These are phyloP conservation scores for Unio pictorum DNA, from an alignment of 2,888 invertebrate genomes.

Conservation along the genomic window DNA sequence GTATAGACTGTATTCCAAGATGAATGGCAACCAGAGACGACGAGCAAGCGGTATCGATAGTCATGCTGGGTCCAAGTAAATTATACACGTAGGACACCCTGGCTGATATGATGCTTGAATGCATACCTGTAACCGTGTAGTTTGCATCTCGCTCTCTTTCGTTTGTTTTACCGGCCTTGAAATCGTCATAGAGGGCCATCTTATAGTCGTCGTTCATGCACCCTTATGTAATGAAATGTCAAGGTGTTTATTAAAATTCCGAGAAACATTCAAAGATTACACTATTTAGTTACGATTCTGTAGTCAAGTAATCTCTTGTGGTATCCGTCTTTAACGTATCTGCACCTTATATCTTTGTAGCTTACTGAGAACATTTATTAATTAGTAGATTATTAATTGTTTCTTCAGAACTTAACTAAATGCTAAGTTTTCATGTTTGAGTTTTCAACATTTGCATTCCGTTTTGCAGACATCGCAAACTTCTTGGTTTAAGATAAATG, in stretches of 20 bases:
- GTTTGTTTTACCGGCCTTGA: neutral
- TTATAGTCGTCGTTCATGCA: constrained; percentile 41
- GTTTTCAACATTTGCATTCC: too few relatives aligned
- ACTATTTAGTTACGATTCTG: too few relatives aligned
- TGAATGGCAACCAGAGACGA: constrained; percentile 46
- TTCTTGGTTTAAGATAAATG: too few relatives aligned
- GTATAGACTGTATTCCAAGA: constrained; percentile 50
- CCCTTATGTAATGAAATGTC: constrained; percentile 20
- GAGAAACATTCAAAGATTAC: neutral
- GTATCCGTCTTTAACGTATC: too few relatives aligned
- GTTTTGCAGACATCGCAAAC: too few relatives aligned
- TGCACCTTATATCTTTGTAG: too few relatives aligned
- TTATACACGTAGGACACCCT: constrained; percentile 50
- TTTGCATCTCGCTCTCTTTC: constrained; percentile 6
- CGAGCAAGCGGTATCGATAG: constrained; percentile 56
- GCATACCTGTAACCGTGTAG: constrained; percentile 43
- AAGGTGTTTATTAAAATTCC: neutral
- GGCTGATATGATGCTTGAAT: constrained; percentile 41
- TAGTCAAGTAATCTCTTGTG: too few relatives aligned
- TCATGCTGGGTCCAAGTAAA: constrained; percentile 46
- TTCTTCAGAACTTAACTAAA: too few relatives aligned
- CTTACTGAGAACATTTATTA: too few relatives aligned
- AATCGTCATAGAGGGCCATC: neutral
- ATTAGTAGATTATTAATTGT: too few relatives aligned
- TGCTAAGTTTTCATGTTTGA: too few relatives aligned